Evolutionary conservation across 2,113 vertebrate species (phyloP), one percentile per base, ranked within the genome.

Genomic region (Tauraco erythrolophus): DNA sequence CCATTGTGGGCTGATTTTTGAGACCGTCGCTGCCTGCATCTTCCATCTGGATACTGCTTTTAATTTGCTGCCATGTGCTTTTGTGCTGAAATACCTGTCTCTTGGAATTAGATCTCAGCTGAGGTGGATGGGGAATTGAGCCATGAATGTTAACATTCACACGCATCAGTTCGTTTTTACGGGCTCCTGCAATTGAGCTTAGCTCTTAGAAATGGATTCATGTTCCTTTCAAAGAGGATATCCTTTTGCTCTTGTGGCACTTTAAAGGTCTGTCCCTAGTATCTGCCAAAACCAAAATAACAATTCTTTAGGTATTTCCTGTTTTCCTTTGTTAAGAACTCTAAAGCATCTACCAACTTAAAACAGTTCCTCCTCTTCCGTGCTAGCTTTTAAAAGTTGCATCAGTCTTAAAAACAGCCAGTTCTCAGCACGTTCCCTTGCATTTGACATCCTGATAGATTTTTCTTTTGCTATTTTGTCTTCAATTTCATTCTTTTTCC

Each of bases 251-350:
- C 35, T 84, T 89, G 56, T 95, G 68, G 51, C 68, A 50, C 64
- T 91, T 92, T 71, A 95, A 91, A 97, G 83, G 64, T 95, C 88
- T 91, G 64, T 81, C 91, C 77, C 48, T 75, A 41, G 76, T 71
- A 84, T 92, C 65, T 95, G 77, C 95, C 89, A 91, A 96, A 97
- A 57, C 41, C 24, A 91, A 92, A 96, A 94, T 79, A 97, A 71
- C 77, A 94, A 56, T 87, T 95, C 72, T 86, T 84, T 68, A 92
- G 88, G 48, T 95, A 94, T 96, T 97, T 96, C 97, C 94, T 96
- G 89, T 96, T 97, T 95, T 95, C 77, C 78, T 2, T 3, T 94
- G 61, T 70, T 96, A 74, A 78, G 76, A 87, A 39, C 64, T 84
- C 88, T 75, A 71, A 64, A 84, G 33, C 45, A 71, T 84, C 91